phyloP scores from a whole-genome alignment of 37 sponge, comb jelly and placozoan species.

The Oopsacas minuta region DNA sequence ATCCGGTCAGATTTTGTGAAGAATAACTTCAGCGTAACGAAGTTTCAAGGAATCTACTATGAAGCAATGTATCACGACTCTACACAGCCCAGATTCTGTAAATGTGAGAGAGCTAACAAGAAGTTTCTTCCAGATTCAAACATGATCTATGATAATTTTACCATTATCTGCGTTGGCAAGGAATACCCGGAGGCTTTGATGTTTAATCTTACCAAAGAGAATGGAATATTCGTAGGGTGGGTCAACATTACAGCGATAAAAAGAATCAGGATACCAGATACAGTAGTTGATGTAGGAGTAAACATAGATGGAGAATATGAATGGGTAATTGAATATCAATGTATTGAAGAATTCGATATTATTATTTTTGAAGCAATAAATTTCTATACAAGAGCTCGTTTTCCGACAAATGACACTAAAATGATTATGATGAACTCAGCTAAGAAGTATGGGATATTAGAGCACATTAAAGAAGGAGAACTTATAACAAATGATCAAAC shows the following conservation, averaged over 20 bases:
- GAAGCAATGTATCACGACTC: constrained; percentile 46
- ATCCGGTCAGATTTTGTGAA: constrained; percentile 38
- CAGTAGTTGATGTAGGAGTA: constrained; percentile 34
- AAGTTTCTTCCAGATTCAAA: constrained; percentile 18
- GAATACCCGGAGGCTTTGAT: background rate
- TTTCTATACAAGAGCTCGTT: constrained; percentile 23
- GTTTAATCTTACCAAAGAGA: constrained; percentile 27
- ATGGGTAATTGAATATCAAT: constrained; percentile 47
- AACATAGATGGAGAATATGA: constrained; percentile 28
- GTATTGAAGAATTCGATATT: constrained; percentile 31
- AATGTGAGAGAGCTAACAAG: constrained; percentile 32
- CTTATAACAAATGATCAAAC: constrained; percentile 25
- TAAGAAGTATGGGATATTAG: constrained; percentile 24
- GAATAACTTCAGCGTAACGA: constrained; percentile 25
- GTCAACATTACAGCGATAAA: background rate
- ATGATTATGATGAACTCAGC: constrained; percentile 28
- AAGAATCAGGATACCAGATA: constrained; percentile 24
- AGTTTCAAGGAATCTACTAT: constrained; percentile 34
- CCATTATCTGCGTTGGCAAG: constrained; percentile 21
- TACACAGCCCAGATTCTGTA: constrained; percentile 34
- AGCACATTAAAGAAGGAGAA: constrained; percentile 28
- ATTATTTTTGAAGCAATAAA: constrained; percentile 38
- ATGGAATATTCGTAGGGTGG: constrained; percentile 29
- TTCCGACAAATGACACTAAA: constrained; percentile 20
- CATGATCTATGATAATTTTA: constrained; percentile 33